phyloP scores from a whole-genome alignment of 1,140 invertebrate species.

The Aphaenogaster ashmeadi region DNA sequence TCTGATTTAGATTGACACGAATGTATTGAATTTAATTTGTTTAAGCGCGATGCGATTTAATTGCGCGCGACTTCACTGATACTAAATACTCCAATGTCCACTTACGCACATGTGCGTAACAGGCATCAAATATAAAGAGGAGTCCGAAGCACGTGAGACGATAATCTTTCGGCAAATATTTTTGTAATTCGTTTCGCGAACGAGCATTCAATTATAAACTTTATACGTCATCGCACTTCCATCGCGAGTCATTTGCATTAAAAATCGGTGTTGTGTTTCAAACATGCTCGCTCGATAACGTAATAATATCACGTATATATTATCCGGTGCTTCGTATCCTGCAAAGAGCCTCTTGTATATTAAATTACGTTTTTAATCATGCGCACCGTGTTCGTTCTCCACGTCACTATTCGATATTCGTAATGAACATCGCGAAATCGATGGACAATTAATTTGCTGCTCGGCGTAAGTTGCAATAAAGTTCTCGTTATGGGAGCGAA shows the following conservation, averaged over 20 bases:
- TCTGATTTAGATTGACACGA: conserved; percentile 55
- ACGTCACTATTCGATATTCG: conserved; percentile 2
- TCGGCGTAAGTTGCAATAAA: conserved; percentile 4
- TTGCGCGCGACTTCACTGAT: conserved; percentile 7
- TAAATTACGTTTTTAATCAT: conserved; percentile 55
- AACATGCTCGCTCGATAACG: conserved; percentile 18
- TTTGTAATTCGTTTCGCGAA: conserved; percentile 26
- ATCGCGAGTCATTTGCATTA: conserved; percentile 15
- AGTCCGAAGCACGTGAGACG: not conserved
- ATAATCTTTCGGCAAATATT: conserved; percentile 27
- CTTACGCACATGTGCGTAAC: not conserved
- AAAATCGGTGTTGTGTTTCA: conserved; percentile 26
- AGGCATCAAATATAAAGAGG: not conserved
- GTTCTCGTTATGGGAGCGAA: not conserved
- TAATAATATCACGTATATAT: conserved; percentile 46
- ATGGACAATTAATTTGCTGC: conserved; percentile 12
- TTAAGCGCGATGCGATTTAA: conserved; percentile 48
- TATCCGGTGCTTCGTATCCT: conserved; percentile 23
- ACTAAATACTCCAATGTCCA: not conserved
- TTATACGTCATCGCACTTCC: not conserved
- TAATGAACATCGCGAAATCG: conserved; percentile 9
- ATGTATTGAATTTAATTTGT: conserved; percentile 63
- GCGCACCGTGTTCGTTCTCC: not conserved
- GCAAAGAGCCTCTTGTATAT: conserved; percentile 17
- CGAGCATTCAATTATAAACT: conserved; percentile 7